Percentiles rank a stretch among this genome's conserved stretches.
These are phyloP conservation scores for Malthinus seriepunctatus DNA, from an alignment of 2,888 invertebrate species.

Conservation along the genomic window DNA sequence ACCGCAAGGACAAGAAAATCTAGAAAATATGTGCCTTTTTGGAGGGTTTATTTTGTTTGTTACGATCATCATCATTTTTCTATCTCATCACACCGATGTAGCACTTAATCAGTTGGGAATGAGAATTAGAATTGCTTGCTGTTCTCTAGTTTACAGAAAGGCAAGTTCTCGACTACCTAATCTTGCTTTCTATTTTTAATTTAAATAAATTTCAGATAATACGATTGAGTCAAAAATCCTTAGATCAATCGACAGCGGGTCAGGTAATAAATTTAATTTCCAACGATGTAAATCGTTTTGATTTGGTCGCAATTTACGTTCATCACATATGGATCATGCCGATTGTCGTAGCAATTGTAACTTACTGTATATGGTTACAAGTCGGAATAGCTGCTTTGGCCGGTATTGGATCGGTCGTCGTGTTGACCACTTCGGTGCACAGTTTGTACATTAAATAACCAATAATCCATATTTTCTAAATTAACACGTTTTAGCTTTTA, in stretches of 20 bases:
- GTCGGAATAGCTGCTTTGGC: conserved; percentile 61
- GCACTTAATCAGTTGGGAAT: conserved; percentile 58
- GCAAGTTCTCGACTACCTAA: conserved; percentile 50
- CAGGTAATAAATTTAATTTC: conserved; percentile 83
- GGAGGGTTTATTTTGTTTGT: conserved; percentile 20
- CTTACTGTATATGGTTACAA: conserved; percentile 72
- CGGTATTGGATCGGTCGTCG: conserved; percentile 61
- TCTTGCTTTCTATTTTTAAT: conserved; percentile 61
- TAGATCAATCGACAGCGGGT: conserved; percentile 80
- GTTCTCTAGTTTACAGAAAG: conserved; percentile 77
- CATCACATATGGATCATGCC: conserved; percentile 85
- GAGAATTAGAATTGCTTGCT: conserved; percentile 72
- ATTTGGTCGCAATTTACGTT: conserved; percentile 77
- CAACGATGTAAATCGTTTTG: conserved; percentile 88
- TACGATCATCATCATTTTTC: background rate
- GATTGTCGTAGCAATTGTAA: conserved; percentile 74
- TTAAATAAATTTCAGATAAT: conserved; percentile 78
- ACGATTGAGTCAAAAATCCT: conserved; percentile 65
- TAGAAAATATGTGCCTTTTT: conserved; percentile 32
- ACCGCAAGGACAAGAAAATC: background rate
- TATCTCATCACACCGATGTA: background rate
- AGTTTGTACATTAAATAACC: conserved; percentile 41
- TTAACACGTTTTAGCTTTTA: conserved; percentile 22
- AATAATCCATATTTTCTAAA: background rate
- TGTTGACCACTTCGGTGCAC: conserved; percentile 58